Percentiles rank a stretch among this genome's conserved stretches.
Conservation (phyloP, 2,113 vertebrate genomes). For the Anolis carolinensis region DNA sequence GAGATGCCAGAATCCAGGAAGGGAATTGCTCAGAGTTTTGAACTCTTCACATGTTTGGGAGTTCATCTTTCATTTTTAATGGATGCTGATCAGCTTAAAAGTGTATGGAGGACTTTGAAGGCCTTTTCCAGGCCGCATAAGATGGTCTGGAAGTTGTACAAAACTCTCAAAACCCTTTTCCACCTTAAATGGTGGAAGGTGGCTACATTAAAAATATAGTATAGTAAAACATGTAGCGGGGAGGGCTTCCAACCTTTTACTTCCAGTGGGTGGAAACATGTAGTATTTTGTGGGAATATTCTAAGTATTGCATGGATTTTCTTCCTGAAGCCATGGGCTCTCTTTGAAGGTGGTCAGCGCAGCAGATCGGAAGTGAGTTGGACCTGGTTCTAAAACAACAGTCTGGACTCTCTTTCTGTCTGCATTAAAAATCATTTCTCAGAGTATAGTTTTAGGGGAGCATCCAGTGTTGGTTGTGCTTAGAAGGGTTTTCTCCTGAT, state of each 20-base stretch:
- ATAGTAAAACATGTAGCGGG: not conserved
- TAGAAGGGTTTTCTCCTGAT: slow-evolving; percentile 47
- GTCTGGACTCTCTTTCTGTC: not conserved
- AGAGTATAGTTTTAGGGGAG: slow-evolving; percentile 23
- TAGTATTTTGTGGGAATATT: not conserved
- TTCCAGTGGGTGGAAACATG: not conserved
- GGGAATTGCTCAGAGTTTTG: not conserved
- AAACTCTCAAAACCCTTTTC: not conserved
- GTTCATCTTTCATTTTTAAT: not conserved
- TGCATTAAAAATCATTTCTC: not conserved
- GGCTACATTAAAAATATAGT: not conserved
- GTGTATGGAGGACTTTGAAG: not conserved
- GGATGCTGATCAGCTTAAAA: not conserved
- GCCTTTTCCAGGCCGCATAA: not conserved
- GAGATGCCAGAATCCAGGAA: not conserved
- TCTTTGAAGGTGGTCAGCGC: not conserved
- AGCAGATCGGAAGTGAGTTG: not conserved
- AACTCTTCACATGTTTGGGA: not conserved
- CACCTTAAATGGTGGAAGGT: not conserved
- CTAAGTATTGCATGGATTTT: not conserved
- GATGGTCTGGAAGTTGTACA: not conserved
- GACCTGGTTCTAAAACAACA: not conserved
- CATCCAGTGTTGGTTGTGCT: slow-evolving; percentile 18
- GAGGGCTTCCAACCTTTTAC: not conserved
- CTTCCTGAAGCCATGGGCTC: not conserved